These are phyloP conservation scores for Meta bourneti DNA, from an alignment of 2,888 invertebrate species.

Conservation along the genomic window DNA sequence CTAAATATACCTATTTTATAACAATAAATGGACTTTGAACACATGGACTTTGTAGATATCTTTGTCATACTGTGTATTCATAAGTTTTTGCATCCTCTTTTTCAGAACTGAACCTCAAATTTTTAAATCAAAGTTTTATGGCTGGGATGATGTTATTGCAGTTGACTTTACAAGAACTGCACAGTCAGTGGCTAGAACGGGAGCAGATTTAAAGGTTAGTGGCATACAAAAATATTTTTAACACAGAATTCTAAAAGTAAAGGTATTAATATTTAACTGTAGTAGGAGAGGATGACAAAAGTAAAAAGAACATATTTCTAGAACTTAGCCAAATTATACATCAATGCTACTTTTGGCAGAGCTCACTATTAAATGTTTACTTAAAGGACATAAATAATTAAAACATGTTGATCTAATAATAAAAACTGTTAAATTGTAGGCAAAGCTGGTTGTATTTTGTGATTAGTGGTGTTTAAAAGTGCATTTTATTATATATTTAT, in stretches of 20 bases:
- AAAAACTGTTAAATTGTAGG: too few species aligned
- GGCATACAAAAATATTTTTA: neutral
- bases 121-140: slow-evolving; percentile 97
- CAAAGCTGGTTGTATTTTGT: too few species aligned
- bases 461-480: too few species aligned
- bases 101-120: slow-evolving; percentile 84
- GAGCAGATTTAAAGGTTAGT: slow-evolving; percentile 90
- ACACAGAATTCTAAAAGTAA: neutral
- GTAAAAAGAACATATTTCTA: too few species aligned
- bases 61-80: neutral
- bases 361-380: too few species aligned
- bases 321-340: too few species aligned
- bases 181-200: slow-evolving; percentile 96
- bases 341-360: too few species aligned
- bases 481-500: too few species aligned
- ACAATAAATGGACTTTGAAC: neutral
- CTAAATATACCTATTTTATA: neutral
- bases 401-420: too few species aligned
- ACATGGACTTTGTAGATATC: neutral
- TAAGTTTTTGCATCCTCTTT: neutral
- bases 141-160: slow-evolving; percentile 99
- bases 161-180: slow-evolving; percentile 99
- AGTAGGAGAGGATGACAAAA: too few species aligned
- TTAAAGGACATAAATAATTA: too few species aligned
- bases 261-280: neutral